phyloP scores from a whole-genome alignment of 1,140 invertebrate species.

The Caerostris darwini region DNA sequence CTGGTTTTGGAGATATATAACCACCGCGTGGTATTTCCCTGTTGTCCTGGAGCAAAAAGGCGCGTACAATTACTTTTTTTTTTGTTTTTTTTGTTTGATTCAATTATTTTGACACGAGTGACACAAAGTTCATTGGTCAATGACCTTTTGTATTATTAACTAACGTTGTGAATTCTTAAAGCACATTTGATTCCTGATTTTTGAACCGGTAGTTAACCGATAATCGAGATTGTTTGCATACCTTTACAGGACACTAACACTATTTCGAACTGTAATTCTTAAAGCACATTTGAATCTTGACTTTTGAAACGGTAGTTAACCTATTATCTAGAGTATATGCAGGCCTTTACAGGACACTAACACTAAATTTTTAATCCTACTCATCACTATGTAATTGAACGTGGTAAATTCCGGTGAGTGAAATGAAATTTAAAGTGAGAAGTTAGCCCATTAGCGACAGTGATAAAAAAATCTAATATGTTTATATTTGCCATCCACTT shows the following conservation, averaged over 20 bases:
- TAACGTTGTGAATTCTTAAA: not conserved
- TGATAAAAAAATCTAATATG: no score
- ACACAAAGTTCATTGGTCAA: constrained; percentile 4
- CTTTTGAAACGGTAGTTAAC: no score
- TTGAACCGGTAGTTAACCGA: no score
- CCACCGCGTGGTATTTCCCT: not conserved
- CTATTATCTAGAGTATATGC: no score
- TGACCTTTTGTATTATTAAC: not conserved
- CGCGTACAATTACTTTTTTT: not conserved
- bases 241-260: not conserved
- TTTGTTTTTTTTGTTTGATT: not conserved
- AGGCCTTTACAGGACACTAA: not conserved
- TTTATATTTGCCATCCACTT: no score
- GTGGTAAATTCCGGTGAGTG: no score
- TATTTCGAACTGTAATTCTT: not conserved
- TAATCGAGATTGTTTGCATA: no score
- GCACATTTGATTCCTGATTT: not conserved
- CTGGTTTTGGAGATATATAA: not conserved
- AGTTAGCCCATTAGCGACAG: no score
- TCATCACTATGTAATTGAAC: no score
- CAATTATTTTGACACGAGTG: not conserved
- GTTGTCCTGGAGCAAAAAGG: not conserved
- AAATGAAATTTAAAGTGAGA: no score
- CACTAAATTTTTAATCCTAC: not conserved
- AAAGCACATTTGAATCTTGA: not conserved